Percentiles rank a stretch among this genome's conserved stretches.
Evolutionary conservation across 2,888 invertebrate species (phyloP).

Genomic region (Ophion slaviceki): DNA sequence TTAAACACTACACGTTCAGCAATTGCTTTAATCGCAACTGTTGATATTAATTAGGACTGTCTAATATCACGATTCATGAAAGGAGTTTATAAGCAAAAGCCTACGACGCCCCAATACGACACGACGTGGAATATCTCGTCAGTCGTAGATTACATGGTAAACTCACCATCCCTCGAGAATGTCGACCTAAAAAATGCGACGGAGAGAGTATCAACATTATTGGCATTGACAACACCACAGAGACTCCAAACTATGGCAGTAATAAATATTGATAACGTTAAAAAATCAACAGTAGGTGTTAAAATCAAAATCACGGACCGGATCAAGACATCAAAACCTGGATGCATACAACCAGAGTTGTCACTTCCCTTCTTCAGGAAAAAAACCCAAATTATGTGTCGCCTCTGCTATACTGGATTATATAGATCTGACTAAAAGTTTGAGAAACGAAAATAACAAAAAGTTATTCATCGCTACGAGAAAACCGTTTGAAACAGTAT

Average conservation of each 20-base stretch:
- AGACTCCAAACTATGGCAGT: constrained; percentile 61
- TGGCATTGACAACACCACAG: constrained; percentile 63
- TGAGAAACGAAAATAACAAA: not conserved
- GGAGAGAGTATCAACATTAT: constrained; percentile 59
- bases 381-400: constrained; percentile 14
- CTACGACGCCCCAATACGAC: constrained; percentile 54
- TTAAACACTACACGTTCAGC: constrained; percentile 57
- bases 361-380: not conserved
- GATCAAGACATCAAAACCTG: constrained; percentile 53
- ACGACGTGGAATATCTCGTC: constrained; percentile 61
- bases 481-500: constrained; percentile 43
- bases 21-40: constrained; percentile 56
- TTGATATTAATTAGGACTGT: constrained; percentile 51
- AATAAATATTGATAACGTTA: constrained; percentile 58
- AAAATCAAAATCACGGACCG: constrained; percentile 46
- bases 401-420: constrained; percentile 38
- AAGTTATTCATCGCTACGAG: constrained; percentile 33
- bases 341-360: constrained; percentile 42
- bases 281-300: constrained; percentile 13
- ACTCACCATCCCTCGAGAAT: constrained; percentile 42
- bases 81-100: constrained; percentile 58
- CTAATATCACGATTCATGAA: constrained; percentile 63
- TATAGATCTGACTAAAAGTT: constrained; percentile 40
- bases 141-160: constrained; percentile 55
- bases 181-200: constrained; percentile 46